These are phyloP conservation scores for Pegea sp. DNA, from an alignment of 23 tunicate species.

Conservation along the genomic window DNA sequence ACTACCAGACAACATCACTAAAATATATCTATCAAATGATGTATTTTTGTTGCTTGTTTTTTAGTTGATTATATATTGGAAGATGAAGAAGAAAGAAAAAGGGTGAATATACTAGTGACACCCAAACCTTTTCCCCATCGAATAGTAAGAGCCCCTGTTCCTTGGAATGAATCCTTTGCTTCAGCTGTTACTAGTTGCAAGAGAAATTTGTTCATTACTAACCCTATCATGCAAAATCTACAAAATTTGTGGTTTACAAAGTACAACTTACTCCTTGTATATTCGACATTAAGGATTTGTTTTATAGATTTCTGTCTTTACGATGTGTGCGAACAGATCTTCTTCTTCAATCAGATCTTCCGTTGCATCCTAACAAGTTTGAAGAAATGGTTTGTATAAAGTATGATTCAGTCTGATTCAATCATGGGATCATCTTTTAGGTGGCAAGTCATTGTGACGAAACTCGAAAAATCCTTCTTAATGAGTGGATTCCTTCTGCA, in stretches of 20 bases:
- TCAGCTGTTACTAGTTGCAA: constrained; percentile 55
- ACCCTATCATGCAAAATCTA: constrained; percentile 43
- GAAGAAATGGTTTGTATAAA: constrained; percentile 39
- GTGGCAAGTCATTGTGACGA: constrained; percentile 30
- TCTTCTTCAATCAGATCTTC: constrained; percentile 22
- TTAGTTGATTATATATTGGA: constrained; percentile 75
- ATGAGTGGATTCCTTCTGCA: constrained; percentile 1
- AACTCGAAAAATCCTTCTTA: constrained; percentile 28
- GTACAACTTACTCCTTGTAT: constrained; percentile 17
- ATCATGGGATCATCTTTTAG: constrained; percentile 3
- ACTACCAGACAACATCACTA: no score
- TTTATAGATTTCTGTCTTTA: constrained; percentile 28
- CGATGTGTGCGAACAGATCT: constrained; percentile 31
- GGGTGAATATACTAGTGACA: constrained; percentile 41
- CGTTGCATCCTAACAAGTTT: constrained; percentile 63
- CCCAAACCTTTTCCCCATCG: constrained; percentile 35
- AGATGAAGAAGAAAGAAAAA: constrained; percentile 39
- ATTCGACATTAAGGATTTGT: no score
- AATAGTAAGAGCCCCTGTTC: constrained; percentile 85
- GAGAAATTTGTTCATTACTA: constrained; percentile 51
- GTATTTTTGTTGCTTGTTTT: not conserved
- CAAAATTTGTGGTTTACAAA: constrained; percentile 77
- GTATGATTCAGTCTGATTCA: not conserved
- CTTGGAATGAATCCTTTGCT: constrained; percentile 38
- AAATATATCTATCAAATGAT: not conserved